phyloP scores from a whole-genome alignment of 2,113 vertebrate genomes.

The Hepsetus odoe region DNA sequence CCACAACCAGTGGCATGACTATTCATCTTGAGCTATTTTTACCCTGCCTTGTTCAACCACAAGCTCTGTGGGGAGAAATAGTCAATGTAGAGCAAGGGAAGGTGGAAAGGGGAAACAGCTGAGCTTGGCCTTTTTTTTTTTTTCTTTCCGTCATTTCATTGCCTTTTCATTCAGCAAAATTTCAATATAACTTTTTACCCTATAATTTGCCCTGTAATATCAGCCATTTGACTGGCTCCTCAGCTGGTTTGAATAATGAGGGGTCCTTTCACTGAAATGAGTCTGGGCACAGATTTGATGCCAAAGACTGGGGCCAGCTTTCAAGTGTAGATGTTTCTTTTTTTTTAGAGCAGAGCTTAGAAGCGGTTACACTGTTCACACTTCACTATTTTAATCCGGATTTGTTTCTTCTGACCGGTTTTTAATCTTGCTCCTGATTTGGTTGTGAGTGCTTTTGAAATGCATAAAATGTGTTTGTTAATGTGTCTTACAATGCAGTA shows the following conservation, averaged over 20 bases:
- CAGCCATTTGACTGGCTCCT: too few species aligned
- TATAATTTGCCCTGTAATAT: background rate
- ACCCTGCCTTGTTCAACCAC: slow-evolving; percentile 33
- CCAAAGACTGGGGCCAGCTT: background rate
- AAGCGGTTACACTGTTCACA: too few species aligned
- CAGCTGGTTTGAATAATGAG: background rate
- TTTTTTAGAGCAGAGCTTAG: too few species aligned
- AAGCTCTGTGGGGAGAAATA: slow-evolving; percentile 39
- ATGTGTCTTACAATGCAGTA: too few species aligned
- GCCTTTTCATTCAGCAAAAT: slow-evolving; percentile 25
- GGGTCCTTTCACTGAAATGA: background rate
- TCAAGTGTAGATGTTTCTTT: background rate
- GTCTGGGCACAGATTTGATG: background rate
- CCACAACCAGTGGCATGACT: slow-evolving; percentile 29
- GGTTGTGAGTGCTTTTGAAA: background rate
- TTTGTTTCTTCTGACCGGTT: background rate
- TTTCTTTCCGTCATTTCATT: slow-evolving; percentile 5
- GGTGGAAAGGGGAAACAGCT: background rate
- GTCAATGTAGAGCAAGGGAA: slow-evolving; percentile 21
- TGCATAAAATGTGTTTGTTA: background rate
- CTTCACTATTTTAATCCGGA: background rate
- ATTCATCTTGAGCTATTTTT: slow-evolving; percentile 57
- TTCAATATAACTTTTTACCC: background rate
- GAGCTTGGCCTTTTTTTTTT: slow-evolving; percentile 6
- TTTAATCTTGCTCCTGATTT: background rate